Percentiles rank a stretch among this genome's conserved stretches.
Conservation (phyloP, 2,888 invertebrate species). For the Phengaris alcon region DNA sequence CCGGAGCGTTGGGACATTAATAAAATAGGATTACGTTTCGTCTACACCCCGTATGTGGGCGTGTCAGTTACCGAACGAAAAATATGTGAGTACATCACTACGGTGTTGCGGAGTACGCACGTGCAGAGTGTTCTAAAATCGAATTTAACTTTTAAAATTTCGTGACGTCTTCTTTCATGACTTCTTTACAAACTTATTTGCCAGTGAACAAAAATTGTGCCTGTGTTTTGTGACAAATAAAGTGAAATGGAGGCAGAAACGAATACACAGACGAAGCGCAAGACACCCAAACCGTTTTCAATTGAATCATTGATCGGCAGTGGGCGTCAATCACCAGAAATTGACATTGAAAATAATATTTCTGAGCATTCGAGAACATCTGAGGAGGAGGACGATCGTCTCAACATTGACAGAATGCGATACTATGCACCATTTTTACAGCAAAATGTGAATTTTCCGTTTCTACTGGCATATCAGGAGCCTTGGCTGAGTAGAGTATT, state of each 20-base stretch:
- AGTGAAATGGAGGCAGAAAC: slow-evolving; percentile 61
- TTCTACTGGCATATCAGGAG: slow-evolving; percentile 68
- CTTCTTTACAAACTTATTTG: background rate
- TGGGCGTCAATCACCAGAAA: slow-evolving; percentile 69
- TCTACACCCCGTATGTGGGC: slow-evolving; percentile 75
- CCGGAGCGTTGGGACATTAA: slow-evolving; percentile 54
- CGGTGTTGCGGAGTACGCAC: slow-evolving; percentile 52
- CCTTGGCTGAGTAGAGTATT: slow-evolving; percentile 69
- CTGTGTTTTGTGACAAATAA: slow-evolving; percentile 26
- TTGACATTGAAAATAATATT: slow-evolving; percentile 69
- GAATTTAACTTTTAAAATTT: slow-evolving; percentile 34
- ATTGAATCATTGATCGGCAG: slow-evolving; percentile 80
- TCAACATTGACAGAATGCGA: slow-evolving; percentile 65
- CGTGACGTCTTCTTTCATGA: slow-evolving; percentile 36
- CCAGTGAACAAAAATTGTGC: slow-evolving; percentile 8
- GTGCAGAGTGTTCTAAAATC: slow-evolving; percentile 45
- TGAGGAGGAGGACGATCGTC: slow-evolving; percentile 62
- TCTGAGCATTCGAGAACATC: slow-evolving; percentile 67
- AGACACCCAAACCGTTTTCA: slow-evolving; percentile 80
- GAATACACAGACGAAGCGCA: slow-evolving; percentile 61
- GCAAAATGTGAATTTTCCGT: slow-evolving; percentile 69
- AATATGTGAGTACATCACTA: slow-evolving; percentile 53
- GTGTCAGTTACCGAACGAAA: slow-evolving; percentile 52
- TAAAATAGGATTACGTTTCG: slow-evolving; percentile 65
- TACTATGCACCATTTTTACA: slow-evolving; percentile 72